Conservation (phyloP, 2,113 vertebrate species). For the Periophthalmus modestus region DNA sequence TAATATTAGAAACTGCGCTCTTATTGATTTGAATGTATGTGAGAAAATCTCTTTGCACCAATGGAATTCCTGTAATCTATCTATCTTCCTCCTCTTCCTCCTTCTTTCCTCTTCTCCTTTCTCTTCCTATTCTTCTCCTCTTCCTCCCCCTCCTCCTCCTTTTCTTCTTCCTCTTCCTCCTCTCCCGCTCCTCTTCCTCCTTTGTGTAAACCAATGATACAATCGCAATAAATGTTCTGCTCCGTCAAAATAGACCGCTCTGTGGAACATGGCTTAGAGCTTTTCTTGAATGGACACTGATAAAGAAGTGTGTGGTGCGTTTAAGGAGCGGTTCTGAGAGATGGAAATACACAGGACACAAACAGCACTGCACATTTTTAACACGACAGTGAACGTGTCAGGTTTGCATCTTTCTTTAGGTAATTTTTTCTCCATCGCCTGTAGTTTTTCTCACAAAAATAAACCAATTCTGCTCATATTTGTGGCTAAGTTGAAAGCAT, state of each 20-base stretch:
- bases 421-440: no score
- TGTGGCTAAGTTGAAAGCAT: no score
- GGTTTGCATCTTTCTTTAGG: no score
- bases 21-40: no score
- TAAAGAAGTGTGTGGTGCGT: neutral
- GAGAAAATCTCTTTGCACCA: neutral
- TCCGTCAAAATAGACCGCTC: constrained; percentile 43
- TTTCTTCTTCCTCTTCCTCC: no score
- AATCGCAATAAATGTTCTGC: constrained; percentile 49
- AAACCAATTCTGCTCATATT: no score
- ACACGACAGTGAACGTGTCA: no score
- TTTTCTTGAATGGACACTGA: neutral
- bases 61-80: neutral
- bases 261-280: constrained; percentile 21
- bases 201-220: constrained; percentile 52
- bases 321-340: neutral
- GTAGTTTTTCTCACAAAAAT: no score
- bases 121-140: neutral
- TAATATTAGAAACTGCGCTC: no score
- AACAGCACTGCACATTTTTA: no score
- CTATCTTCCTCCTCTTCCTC: constrained; percentile 10
- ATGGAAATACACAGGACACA: neutral
- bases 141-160: neutral
- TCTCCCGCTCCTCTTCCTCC: no score
- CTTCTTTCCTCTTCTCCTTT: constrained; percentile 24